Percentiles rank a stretch among this genome's conserved stretches.
phyloP scores from a whole-genome alignment of 2,113 vertebrate species.

The Odocoileus hemionus region DNA sequence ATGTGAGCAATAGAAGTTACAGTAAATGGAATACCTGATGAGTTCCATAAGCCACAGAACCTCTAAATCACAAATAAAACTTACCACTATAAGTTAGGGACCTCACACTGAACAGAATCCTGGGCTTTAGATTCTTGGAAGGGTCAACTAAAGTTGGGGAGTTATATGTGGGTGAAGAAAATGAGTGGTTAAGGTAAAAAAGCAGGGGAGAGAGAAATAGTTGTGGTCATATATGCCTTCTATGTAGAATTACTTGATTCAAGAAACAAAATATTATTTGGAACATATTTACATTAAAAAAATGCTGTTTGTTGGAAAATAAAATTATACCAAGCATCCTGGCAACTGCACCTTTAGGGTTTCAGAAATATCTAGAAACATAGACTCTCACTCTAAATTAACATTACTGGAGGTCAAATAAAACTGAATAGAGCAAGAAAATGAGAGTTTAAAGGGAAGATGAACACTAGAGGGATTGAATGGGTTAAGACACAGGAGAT shows the following conservation, averaged over 20 bases:
- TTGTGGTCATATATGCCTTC: background rate
- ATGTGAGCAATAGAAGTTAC: background rate
- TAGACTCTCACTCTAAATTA: background rate
- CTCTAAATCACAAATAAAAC: background rate
- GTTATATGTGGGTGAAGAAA: background rate
- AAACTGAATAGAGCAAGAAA: background rate
- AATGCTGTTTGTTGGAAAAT: background rate
- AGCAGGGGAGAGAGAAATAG: background rate
- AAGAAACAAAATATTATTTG: background rate
- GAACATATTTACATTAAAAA: background rate
- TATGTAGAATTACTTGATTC: rapidly evolving
- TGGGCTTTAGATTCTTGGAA: background rate
- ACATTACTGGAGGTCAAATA: background rate
- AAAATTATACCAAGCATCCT: background rate
- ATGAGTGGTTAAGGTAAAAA: background rate
- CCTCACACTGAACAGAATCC: background rate
- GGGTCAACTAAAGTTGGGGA: rapidly evolving
- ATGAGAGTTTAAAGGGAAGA: background rate
- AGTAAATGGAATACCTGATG: background rate
- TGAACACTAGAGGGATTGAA: background rate
- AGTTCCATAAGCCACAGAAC: background rate
- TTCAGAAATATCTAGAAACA: background rate
- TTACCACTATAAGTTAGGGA: background rate
- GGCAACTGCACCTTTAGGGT: background rate
- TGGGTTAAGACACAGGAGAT: background rate